A percentile compares a stretch with the other conserved stretches of the same genome.
These are phyloP conservation scores for Oryzias dopingdopingensis DNA, from an alignment of 2,797 vertebrate species.

Conservation along the genomic window DNA sequence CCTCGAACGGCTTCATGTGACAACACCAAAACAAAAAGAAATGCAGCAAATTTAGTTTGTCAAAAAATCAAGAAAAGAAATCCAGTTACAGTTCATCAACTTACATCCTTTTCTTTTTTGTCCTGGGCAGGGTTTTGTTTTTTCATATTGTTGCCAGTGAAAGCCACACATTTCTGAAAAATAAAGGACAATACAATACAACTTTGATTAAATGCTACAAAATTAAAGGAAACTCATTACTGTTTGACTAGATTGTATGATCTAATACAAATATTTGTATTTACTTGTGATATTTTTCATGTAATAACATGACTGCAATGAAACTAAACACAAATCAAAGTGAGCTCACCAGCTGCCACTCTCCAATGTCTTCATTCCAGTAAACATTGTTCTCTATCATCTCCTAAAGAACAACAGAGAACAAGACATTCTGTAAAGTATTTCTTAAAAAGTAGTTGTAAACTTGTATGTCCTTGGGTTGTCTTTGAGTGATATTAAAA, in stretches of 20 bases:
- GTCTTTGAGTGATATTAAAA: too few species aligned
- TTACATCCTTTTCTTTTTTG: constrained; percentile 99
- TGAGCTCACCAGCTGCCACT: constrained; percentile 93
- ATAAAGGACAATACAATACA: neutral
- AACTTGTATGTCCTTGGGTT: too few species aligned
- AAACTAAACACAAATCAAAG: neutral
- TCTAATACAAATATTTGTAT: too few species aligned
- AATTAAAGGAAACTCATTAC: too few species aligned
- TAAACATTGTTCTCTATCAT: constrained; percentile 99
- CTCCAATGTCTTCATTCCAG: constrained; percentile 99
- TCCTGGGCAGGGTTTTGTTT: constrained; percentile 95
- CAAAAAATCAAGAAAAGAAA: neutral
- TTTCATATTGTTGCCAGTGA: constrained; percentile 99
- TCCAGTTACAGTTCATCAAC: constrained; percentile 37
- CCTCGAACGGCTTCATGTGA: constrained; percentile 88
- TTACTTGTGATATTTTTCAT: too few species aligned
- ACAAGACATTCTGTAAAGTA: constrained; percentile 1
- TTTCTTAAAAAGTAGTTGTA: too few species aligned
- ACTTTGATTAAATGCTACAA: too few species aligned
- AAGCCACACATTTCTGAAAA: constrained; percentile 96
- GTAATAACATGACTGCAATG: too few species aligned
- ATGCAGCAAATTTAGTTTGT: neutral
- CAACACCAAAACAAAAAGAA: constrained; percentile 8
- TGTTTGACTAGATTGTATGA: too few species aligned
- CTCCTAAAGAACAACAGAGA: constrained; percentile 78